Percentiles rank a stretch among this genome's conserved stretches.
These are phyloP conservation scores for Tetraneura akinire DNA, from an alignment of 1,140 invertebrate species.

Conservation along the genomic window DNA sequence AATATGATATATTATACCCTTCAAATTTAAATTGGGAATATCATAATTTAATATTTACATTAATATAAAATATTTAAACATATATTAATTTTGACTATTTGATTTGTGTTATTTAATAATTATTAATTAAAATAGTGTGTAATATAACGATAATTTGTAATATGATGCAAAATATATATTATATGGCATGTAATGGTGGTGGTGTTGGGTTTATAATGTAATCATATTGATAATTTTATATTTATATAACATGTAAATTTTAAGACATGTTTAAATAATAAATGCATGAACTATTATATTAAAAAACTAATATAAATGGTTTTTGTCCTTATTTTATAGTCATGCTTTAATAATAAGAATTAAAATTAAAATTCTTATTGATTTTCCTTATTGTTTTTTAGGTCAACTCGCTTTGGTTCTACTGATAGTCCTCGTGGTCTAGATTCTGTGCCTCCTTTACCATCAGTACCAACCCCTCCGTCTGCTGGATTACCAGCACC, in stretches of 20 bases:
- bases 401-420: slow-evolving; percentile 20
- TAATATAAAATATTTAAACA: no score
- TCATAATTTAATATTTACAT: not conserved
- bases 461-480: slow-evolving; percentile 76
- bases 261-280: no score
- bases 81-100: slow-evolving; percentile 16
- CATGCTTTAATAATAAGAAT: no score
- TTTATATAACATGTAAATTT: not conserved
- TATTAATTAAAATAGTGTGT: not conserved
- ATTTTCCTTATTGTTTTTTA: slow-evolving; percentile 22
- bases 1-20: not conserved
- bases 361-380: no score
- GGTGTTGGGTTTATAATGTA: slow-evolving; percentile 28
- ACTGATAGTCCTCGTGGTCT: slow-evolving; percentile 58
- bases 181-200: slow-evolving; percentile 41
- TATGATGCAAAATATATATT: not conserved
- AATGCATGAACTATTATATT: slow-evolving; percentile 44
- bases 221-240: not conserved
- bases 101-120: slow-evolving; percentile 18
- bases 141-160: slow-evolving; percentile 6
- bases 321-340: slow-evolving; percentile 20
- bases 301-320: slow-evolving; percentile 33
- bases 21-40: slow-evolving; percentile 14
- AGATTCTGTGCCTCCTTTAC: slow-evolving; percentile 67
- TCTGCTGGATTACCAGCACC: slow-evolving; percentile 64